A percentile compares a stretch with the other conserved stretches of the same genome.
Conservation (phyloP, 2,888 invertebrate species). For the Lasioglossum morio region DNA sequence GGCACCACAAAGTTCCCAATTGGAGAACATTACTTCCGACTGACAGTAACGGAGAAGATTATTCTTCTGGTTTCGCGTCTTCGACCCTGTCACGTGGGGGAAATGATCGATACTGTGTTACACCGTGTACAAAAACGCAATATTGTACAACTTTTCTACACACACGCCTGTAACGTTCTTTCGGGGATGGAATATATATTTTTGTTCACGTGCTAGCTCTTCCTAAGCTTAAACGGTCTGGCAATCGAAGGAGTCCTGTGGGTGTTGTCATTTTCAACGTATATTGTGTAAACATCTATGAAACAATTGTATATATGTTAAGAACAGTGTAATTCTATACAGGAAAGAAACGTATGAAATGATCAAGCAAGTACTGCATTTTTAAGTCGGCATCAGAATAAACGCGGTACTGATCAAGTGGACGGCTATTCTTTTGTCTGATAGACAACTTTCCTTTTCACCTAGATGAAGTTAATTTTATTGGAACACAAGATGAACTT, state of each 20-base stretch:
- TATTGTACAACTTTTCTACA: slow-evolving; percentile 12
- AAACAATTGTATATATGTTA: slow-evolving; percentile 14
- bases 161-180: slow-evolving; percentile 24
- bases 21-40: slow-evolving; percentile 62
- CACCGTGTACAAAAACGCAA: slow-evolving; percentile 21
- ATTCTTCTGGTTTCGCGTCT: slow-evolving; percentile 23
- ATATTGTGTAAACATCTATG: background rate
- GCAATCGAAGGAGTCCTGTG: background rate
- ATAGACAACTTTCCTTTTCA: background rate
- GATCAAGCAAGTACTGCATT: slow-evolving; percentile 20
- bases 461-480: background rate
- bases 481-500: background rate
- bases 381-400: slow-evolving; percentile 39
- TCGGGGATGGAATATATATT: slow-evolving; percentile 33
- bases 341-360: background rate
- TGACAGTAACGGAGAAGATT: slow-evolving; percentile 33
- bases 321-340: slow-evolving; percentile 12
- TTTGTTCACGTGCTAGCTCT: slow-evolving; percentile 36
- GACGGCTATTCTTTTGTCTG: background rate
- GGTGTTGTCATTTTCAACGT: slow-evolving; percentile 12
- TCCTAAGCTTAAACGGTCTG: slow-evolving; percentile 20
- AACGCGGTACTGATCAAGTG: slow-evolving; percentile 17
- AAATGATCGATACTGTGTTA: background rate
- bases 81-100: slow-evolving; percentile 7
- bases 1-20: slow-evolving; percentile 45